Evolutionary conservation across 2,113 vertebrate genomes (phyloP).

Genomic region (Neogobius melanostomus): DNA sequence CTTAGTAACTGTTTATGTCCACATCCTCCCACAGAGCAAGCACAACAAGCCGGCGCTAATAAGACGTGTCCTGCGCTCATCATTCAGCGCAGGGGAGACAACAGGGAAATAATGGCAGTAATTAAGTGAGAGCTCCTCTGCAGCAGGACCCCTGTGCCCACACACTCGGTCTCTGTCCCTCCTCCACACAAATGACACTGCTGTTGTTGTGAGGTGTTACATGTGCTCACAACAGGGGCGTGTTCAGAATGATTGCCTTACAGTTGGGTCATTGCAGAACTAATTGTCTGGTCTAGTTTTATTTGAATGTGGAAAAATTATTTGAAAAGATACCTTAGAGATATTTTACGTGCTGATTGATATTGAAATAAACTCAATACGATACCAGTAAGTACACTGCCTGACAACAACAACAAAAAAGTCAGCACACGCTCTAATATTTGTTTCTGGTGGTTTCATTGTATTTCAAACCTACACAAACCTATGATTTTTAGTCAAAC

Average conservation of each 20-base stretch:
- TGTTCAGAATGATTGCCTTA: background rate
- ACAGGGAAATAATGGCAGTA: slow-evolving; percentile 52
- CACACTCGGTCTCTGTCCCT: slow-evolving; percentile 1
- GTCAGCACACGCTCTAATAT: too few relatives aligned
- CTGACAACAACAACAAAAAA: too few relatives aligned
- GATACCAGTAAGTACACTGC: too few relatives aligned
- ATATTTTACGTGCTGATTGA: background rate
- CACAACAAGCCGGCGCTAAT: slow-evolving; percentile 49
- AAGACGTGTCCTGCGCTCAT: slow-evolving; percentile 24
- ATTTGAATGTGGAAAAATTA: background rate
- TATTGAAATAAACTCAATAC: background rate
- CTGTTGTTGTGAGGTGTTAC: slow-evolving; percentile 26
- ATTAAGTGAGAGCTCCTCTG: slow-evolving; percentile 53
- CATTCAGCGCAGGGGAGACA: slow-evolving; percentile 39
- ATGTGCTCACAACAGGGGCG: slow-evolving; percentile 16
- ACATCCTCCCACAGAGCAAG: slow-evolving; percentile 33
- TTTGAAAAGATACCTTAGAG: background rate
- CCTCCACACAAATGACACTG: slow-evolving; percentile 30
- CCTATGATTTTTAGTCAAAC: too few relatives aligned
- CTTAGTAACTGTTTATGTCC: background rate
- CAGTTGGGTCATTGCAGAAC: background rate
- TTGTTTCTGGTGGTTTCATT: too few relatives aligned
- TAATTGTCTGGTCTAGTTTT: background rate
- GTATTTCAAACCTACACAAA: too few relatives aligned
- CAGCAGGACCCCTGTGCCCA: slow-evolving; percentile 22